A percentile compares a stretch with the other conserved stretches of the same genome.
phyloP scores from a whole-genome alignment of 2,888 invertebrate genomes.

The Diaphora mendica region DNA sequence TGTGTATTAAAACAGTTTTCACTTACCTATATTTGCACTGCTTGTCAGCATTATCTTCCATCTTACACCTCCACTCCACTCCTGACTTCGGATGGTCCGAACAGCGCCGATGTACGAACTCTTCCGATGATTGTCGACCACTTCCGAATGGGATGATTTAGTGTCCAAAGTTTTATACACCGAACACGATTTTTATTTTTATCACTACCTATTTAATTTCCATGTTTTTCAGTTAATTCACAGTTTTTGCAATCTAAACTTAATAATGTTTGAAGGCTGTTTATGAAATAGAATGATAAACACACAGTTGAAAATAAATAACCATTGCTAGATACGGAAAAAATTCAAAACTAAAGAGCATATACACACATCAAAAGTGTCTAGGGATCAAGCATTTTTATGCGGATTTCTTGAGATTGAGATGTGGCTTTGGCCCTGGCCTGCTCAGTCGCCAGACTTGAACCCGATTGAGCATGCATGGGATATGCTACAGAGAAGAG shows the following conservation, averaged over 20 bases:
- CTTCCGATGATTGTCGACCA: constrained; percentile 37
- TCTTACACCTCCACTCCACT: constrained; percentile 72
- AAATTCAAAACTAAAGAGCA: neutral
- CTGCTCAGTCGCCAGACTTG: too few relatives aligned
- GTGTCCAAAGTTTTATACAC: constrained; percentile 30
- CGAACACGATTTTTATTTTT: constrained; percentile 38
- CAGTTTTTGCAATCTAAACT: neutral
- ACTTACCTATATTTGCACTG: constrained; percentile 78
- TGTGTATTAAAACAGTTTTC: constrained; percentile 8
- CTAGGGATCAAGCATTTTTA: too few relatives aligned
- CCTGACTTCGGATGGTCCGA: constrained; percentile 51
- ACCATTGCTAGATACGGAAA: neutral
- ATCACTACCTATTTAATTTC: constrained; percentile 62
- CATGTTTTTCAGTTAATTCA: constrained; percentile 42
- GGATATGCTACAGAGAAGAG: too few relatives aligned
- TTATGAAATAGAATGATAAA: neutral
- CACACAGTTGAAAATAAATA: neutral
- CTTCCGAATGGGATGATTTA: constrained; percentile 26
- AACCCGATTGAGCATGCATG: too few relatives aligned
- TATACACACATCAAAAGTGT: too few relatives aligned
- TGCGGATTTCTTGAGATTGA: too few relatives aligned
- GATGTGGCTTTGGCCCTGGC: too few relatives aligned
- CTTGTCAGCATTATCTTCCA: constrained; percentile 81
- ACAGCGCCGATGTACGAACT: constrained; percentile 50
- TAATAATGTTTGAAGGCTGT: neutral